Percentiles rank a stretch among this genome's conserved stretches.
These are phyloP conservation scores for Urocynchramus pylzowi DNA, from an alignment of 2,113 vertebrate species.

Conservation along the genomic window DNA sequence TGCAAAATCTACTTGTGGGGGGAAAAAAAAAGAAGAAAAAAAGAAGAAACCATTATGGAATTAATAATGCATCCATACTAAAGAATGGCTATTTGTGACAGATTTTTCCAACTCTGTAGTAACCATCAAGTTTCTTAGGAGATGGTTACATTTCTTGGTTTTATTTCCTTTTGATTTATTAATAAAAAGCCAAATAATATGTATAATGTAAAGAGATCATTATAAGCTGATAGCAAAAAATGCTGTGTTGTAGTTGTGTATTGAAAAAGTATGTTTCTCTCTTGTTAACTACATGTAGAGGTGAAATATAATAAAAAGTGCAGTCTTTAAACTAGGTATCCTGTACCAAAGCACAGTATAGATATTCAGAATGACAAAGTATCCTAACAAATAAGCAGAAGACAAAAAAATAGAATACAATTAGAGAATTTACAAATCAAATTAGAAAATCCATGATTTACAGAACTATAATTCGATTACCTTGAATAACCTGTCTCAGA, in stretches of 20 bases:
- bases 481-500: not conserved
- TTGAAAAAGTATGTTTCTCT: not conserved
- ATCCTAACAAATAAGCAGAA: not conserved
- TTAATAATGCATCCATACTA: not conserved
- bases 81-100: not conserved
- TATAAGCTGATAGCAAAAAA: not conserved
- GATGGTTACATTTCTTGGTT: not conserved
- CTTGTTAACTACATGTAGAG: not conserved
- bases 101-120: not conserved
- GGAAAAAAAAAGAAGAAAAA: not conserved
- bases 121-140: not conserved
- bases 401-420: not conserved
- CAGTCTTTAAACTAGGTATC: not conserved
- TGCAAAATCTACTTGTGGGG: accelerated
- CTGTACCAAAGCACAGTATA: not conserved
- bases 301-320: not conserved
- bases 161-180: not conserved
- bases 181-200: not conserved
- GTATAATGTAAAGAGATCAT: not conserved
- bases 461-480: not conserved
- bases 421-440: not conserved
- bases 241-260: accelerated
- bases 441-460: not conserved
- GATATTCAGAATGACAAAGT: not conserved
- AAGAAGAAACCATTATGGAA: not conserved